These are phyloP conservation scores for Hyla sarda DNA, from an alignment of 2,113 vertebrate genomes.

Conservation along the genomic window DNA sequence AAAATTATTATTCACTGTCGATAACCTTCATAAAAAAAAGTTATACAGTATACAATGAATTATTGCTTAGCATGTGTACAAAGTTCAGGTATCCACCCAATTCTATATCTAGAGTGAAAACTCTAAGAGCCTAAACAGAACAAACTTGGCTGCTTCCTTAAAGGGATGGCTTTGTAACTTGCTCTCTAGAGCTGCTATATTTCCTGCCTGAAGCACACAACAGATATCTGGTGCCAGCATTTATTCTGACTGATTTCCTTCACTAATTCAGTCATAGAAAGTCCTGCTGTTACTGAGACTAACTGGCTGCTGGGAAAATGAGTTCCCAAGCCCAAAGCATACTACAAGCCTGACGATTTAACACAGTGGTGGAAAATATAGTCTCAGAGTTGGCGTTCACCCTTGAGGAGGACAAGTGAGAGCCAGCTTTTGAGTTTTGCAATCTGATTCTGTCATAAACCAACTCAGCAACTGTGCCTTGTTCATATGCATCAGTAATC, in stretches of 20 bases:
- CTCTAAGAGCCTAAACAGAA: conserved; percentile 17
- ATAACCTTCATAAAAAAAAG: background rate
- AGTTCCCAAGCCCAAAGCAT: conserved; percentile 27
- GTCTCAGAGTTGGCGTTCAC: conserved; percentile 36
- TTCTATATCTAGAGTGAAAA: conserved; percentile 7
- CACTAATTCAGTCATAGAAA: conserved; percentile 56
- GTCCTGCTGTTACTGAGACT: conserved; percentile 52
- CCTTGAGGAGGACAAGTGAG: conserved; percentile 41
- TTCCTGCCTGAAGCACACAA: conserved; percentile 39
- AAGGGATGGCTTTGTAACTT: conserved; percentile 33
- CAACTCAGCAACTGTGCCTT: conserved; percentile 23
- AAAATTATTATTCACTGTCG: no score
- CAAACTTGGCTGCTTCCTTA: conserved; percentile 35
- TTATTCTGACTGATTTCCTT: conserved; percentile 53
- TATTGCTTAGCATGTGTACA: background rate
- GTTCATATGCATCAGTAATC: conserved; percentile 46
- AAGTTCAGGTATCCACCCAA: conserved; percentile 32
- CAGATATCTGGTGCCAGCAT: conserved; percentile 38
- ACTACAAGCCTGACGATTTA: conserved; percentile 47
- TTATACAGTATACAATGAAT: background rate
- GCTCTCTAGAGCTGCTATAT: conserved; percentile 39
- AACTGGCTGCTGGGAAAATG: conserved; percentile 39
- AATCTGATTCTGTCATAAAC: conserved; percentile 52
- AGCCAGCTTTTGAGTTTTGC: conserved; percentile 36
- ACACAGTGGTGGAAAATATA: conserved; percentile 46